Evolutionary conservation across 2,797 vertebrate species (phyloP), one percentile per base, ranked within the genome.

Genomic region (Adrianichthys oophorus): DNA sequence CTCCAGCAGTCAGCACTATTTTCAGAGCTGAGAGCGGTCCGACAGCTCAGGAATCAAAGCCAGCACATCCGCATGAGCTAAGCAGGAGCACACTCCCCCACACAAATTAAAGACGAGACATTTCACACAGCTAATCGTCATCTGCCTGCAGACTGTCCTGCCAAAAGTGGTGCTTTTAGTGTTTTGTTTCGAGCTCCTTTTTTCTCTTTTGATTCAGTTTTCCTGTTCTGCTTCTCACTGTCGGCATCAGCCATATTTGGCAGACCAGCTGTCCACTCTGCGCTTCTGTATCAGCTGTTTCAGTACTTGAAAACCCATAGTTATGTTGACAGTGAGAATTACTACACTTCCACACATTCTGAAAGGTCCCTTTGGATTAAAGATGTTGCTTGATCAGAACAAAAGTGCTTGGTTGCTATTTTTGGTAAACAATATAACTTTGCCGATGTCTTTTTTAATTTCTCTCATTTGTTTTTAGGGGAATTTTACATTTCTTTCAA

Each of bases 1-100:
- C 81, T 72, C 79, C 65, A 70, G 65, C 73, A 85, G 82, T 90
- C 85, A 89, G 85, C 87, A 84, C 67, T 82, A 84, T 86, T 82
- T 79, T 67, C 81, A 83, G 80, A 79, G 77, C 83, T 59, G 71
- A 76, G 68, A 78, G 71, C 85, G 78, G 83, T 79, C 70, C 61
- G 56, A 83, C 66, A 62, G 63, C 76, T 83, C 72, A 66, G 61
- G 66, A 80, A 78, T 85, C 79, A 83, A 88, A 86, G 85, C 71
- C 69, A 72, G 70, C 78, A 58, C 45, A 59, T 75, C 74, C 68
- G 58, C 70, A 70, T 70, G 69, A 84, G 72, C 83, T 79, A 66
- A 86, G 87, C 80, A 62, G 73, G 52, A 12, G 47, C 63, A 16
- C 19, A 44, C 59, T 60, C 42, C 48, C 70, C 65, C 71, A 29